Base-by-base conservation (phyloP, 2,888 invertebrate species). In the Junonia oenone region DNA sequence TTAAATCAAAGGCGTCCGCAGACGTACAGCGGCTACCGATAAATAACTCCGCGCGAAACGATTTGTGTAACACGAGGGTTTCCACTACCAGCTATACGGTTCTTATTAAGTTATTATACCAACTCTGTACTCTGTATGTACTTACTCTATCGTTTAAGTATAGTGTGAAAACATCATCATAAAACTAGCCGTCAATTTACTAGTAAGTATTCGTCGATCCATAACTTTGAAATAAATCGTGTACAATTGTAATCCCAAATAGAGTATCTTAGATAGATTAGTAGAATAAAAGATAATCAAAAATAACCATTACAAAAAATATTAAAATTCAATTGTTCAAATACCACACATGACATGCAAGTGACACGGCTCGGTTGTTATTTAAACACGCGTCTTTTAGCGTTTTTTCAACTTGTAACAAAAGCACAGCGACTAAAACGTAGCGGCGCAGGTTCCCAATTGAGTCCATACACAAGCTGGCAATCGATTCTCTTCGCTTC, bases 41-140 rank as follows among this genome's bases (percentile, higher is more conserved):
- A 88, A 89, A 87, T 86, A 84, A 86, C 75, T 67, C 63, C 63
- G 71, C 65, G 69, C 72, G 70, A 75, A 76, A 62, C 81, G 81
- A 84, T 86, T 86, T 83, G 81, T 76, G 75, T 83, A 81, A 83
- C 81, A 80, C 81, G 75, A 78, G 75, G 72, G 77, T 76, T 77
- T 77, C 75, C 75, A 73, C 73, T 68, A 73, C 68, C 37, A 48
- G 35, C 38, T 19, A 52, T 48, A 40, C 14, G 33, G 72, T 52
- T 54, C 52, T 49, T 63, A 63, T 61, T 54, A 59, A 64, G 62
- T 61, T 64, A 64, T 64, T 61, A 64, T 48, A 47, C 2, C 19
- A 38, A 54, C 47, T 47, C 15, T 22, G 14, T 29, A 14, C 31
- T n/a, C n/a, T n/a, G n/a, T n/a, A n/a, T n/a, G n/a, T n/a, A n/a